A percentile compares a stretch with the other conserved stretches of the same genome.
phyloP scores from a whole-genome alignment of 2,797 vertebrate genomes.

The Setipinna tenuifilis region DNA sequence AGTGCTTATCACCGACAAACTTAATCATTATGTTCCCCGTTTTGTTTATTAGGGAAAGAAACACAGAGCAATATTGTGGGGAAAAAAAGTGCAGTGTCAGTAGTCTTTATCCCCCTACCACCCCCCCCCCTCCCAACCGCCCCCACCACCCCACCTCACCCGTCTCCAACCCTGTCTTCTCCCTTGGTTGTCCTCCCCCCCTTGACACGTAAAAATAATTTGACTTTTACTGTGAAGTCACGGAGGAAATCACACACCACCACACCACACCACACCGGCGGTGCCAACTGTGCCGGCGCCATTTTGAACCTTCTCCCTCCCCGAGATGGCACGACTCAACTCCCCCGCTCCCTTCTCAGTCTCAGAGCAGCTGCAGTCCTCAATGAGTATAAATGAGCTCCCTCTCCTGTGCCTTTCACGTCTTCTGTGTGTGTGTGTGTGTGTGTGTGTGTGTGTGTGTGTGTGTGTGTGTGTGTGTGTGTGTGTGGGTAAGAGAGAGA shows the following conservation, averaged over 20 bases:
- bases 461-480: conserved; percentile 8
- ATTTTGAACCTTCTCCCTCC: conserved; percentile 1
- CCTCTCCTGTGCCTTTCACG: neutral
- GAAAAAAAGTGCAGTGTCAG: neutral
- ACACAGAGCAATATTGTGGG: neutral
- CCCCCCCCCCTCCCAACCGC: neutral
- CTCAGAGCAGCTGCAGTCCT: conserved; percentile 44
- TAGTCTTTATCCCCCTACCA: neutral
- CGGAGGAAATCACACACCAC: neutral
- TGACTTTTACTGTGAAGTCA: neutral
- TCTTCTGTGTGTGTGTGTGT: neutral
- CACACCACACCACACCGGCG: too few relatives aligned
- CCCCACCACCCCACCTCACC: too few relatives aligned
- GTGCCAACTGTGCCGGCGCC: neutral
- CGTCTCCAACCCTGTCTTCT: too few relatives aligned
- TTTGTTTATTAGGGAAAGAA: neutral
- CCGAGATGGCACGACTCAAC: conserved; percentile 28
- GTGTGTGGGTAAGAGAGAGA: neutral
- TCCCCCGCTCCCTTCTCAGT: conserved; percentile 20
- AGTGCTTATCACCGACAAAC: neutral
- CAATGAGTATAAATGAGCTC: conserved; percentile 19
- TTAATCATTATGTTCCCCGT: neutral
- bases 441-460: conserved; percentile 9
- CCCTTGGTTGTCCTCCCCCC: neutral
- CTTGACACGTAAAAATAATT: neutral